Evolutionary conservation across 2,797 vertebrate species (phyloP).

Genomic region (Chelonia mydas): DNA sequence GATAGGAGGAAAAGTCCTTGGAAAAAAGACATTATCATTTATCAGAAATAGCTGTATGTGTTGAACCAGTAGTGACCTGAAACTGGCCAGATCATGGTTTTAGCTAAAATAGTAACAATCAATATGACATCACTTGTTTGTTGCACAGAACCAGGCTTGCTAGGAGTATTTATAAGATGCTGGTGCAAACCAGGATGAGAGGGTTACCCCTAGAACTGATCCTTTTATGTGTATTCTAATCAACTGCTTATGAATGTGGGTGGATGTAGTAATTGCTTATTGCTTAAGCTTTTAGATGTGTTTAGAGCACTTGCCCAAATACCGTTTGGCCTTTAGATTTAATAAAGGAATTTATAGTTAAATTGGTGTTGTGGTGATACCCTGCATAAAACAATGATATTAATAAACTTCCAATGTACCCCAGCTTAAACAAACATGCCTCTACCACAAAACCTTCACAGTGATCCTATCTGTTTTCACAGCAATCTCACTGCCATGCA

Average conservation of each 20-base stretch:
- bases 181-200: background rate
- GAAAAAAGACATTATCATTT: background rate
- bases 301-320: background rate
- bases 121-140: background rate
- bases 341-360: background rate
- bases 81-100: background rate
- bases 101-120: background rate
- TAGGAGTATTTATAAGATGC: background rate
- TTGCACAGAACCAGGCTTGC: background rate
- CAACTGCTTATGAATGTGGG: background rate
- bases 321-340: background rate
- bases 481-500: background rate
- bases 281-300: background rate
- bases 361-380: background rate
- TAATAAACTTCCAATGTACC: background rate
- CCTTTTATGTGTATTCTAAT: background rate
- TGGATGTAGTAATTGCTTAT: background rate
- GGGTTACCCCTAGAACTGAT: background rate
- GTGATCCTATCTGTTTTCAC: background rate
- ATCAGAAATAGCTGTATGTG: background rate
- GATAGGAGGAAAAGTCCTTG: background rate
- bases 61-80: background rate
- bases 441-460: background rate
- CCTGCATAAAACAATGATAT: background rate
- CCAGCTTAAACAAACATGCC: fast-evolving